phyloP scores from a whole-genome alignment of 1,140 invertebrate genomes.

The Macrobrachium rosenbergii region DNA sequence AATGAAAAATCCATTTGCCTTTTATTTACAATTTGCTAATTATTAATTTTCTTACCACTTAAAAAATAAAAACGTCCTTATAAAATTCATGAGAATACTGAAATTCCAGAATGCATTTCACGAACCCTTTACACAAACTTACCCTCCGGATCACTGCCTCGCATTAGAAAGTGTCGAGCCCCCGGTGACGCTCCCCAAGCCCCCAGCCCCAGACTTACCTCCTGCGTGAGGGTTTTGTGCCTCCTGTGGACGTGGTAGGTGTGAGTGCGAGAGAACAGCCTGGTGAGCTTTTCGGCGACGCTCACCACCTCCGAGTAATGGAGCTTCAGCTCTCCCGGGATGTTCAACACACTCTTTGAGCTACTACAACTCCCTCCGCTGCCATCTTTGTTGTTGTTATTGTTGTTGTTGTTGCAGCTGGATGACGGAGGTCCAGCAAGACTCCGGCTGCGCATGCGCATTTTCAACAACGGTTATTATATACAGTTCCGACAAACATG shows the following conservation, averaged over 20 bases:
- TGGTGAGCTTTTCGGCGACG: conserved; percentile 80
- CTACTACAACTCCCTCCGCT: conserved; percentile 10
- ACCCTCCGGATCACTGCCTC: neutral
- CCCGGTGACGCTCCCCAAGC: neutral
- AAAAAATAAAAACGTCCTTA: too few relatives aligned
- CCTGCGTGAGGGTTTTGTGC: conserved; percentile 75
- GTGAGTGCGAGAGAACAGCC: conserved; percentile 77
- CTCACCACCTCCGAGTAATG: conserved; percentile 69
- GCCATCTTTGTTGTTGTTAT: conserved; percentile 25
- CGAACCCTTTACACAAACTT: neutral
- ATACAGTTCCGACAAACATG: neutral
- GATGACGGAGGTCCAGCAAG: conserved; percentile 20
- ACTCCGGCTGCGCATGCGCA: conserved; percentile 59
- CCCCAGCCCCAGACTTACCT: conserved; percentile 42
- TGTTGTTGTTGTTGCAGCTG: conserved; percentile 44
- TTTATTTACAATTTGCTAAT: too few relatives aligned
- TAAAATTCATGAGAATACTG: too few relatives aligned
- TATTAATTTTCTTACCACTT: too few relatives aligned
- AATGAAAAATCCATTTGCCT: too few relatives aligned
- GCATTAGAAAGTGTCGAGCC: neutral
- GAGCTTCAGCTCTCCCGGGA: conserved; percentile 55
- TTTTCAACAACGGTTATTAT: neutral
- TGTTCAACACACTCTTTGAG: conserved; percentile 69
- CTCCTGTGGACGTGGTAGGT: conserved; percentile 82
- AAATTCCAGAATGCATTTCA: neutral